Evolutionary conservation across 2,113 vertebrate genomes (phyloP), one percentile per base, ranked within the genome.

Genomic region (Gracilinanus agilis): DNA sequence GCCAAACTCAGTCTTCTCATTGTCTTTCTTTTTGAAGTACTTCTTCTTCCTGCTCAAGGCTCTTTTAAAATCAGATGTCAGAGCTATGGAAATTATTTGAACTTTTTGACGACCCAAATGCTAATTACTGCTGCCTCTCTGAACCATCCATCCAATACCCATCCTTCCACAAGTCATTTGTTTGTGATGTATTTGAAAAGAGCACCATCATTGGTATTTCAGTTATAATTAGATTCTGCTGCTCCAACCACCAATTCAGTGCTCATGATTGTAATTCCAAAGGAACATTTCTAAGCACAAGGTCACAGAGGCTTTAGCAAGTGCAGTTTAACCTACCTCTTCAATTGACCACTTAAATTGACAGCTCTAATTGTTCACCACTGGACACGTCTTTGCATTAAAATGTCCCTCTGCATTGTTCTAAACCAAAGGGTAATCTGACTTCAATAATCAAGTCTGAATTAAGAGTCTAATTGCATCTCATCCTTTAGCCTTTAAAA

Each of bases 321-420:
- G 94, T 92, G 93, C 92, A 97, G 89, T 97, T 98, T 98, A 98
- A 97, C 96, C 95, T 97, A 95, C 96, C 95, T 92, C 92, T 96
- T 98, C 96, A 97, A 96, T 44, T 96, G 97, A 95, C 96, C 97
- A 96, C 97, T 98, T 98, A 96, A 55, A 93, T 90, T 98, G 96
- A 97, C 97, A 98, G 96, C 67, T 93, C 93, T 98, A 98, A 98
- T 98, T 98, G 97, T 97, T 98, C 93, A 98, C 95, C 55, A 97
- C 83, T 97, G 93, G 96, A 97, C 96, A 98, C 96, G 96, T 96
- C 95, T 91, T 96, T 94, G 95, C 94, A 98, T 98, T 98, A 96
- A 97, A 98, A 97, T 95, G 93, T 97, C 97, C 97, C 96, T 97
- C 44, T 44, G 54, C 11, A 92, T 92, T 97, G 94, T 96, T 98